A percentile compares a stretch with the other conserved stretches of the same genome.
These are phyloP conservation scores for Bombyx mandarina DNA, from an alignment of 1,140 invertebrate species.

Conservation along the genomic window DNA sequence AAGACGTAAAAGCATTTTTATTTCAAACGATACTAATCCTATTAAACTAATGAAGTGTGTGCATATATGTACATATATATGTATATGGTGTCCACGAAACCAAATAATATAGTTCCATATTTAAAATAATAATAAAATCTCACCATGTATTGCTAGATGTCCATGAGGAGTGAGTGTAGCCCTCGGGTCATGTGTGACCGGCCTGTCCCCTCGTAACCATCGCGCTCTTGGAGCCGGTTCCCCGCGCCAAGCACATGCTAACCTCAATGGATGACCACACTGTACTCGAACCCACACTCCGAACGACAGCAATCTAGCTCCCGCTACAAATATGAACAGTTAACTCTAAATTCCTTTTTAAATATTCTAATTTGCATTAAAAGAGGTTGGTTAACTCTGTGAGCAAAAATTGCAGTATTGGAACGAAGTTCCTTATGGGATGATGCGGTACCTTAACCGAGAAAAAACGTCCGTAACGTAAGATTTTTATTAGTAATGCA, in stretches of 20 bases:
- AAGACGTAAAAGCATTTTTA: no score
- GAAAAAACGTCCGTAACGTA: no score
- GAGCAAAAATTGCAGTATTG: no score
- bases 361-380: no score
- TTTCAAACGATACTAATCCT: no score
- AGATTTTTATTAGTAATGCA: no score
- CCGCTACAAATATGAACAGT: constrained; percentile 56
- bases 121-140: constrained; percentile 4
- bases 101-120: background rate
- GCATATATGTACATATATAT: no score
- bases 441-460: no score
- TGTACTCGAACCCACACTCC: constrained; percentile 78
- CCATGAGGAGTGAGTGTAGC: constrained; percentile 78
- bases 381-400: no score
- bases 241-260: constrained; percentile 78
- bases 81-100: background rate
- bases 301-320: constrained; percentile 80
- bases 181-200: constrained; percentile 77
- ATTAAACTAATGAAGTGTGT: no score
- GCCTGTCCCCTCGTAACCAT: constrained; percentile 77
- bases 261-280: constrained; percentile 74
- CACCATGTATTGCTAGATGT: constrained; percentile 79
- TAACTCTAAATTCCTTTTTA: no score
- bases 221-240: constrained; percentile 78
- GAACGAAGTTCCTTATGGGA: no score